A percentile compares a stretch with the other conserved stretches of the same genome.
These are phyloP conservation scores for Cyaniris semiargus DNA, from an alignment of 2,888 invertebrate genomes.

Conservation along the genomic window DNA sequence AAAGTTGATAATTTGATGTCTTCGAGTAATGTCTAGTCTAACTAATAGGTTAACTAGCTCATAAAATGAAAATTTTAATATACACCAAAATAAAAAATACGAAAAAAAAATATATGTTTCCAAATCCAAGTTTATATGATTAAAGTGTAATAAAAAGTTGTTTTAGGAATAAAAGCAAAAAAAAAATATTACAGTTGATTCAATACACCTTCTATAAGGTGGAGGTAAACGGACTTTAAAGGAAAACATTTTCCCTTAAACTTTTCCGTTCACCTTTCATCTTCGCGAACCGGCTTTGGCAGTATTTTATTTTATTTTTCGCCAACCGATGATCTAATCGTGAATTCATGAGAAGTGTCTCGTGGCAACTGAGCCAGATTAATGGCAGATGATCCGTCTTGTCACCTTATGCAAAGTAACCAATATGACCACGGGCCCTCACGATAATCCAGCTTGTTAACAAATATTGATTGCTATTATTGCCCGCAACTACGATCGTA, in stretches of 20 bases:
- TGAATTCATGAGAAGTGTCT: conserved; percentile 17
- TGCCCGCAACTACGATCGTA: neutral
- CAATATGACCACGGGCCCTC: neutral
- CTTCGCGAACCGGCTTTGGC: neutral
- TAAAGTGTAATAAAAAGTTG: neutral
- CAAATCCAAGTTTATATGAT: neutral
- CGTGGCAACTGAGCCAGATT: conserved; percentile 1
- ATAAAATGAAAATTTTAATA: neutral
- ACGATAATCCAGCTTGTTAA: neutral
- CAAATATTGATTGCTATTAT: neutral
- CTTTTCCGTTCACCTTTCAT: conserved; percentile 11
- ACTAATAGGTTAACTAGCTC: neutral
- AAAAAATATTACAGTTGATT: neutral
- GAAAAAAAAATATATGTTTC: neutral
- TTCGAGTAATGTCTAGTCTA: neutral
- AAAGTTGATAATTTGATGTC: conserved; percentile 1
- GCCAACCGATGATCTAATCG: conserved; percentile 15
- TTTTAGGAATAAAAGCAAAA: neutral
- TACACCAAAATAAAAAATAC: neutral
- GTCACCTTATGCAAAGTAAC: conserved; percentile 10
- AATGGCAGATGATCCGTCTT: conserved; percentile 6
- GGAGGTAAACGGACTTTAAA: neutral
- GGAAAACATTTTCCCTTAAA: neutral
- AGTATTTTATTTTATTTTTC: conserved; percentile 7
- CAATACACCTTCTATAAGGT: neutral